phyloP scores from a whole-genome alignment of 1,140 invertebrate genomes.

The Habropoda laboriosa region DNA sequence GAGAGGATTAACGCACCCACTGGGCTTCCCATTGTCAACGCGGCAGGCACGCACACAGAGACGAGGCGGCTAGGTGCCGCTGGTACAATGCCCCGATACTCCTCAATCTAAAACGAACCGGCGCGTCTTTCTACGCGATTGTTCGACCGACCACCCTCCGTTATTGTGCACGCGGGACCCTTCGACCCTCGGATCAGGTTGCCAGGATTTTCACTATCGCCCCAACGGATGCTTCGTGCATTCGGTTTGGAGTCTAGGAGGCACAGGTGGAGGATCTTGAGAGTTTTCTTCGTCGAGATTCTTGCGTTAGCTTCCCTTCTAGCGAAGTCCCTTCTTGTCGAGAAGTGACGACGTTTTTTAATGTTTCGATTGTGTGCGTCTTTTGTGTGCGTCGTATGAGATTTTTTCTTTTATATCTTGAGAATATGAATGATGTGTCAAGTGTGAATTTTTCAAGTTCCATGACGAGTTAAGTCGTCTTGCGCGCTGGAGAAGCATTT shows the following conservation, averaged over 20 bases:
- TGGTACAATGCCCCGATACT: slow-evolving; percentile 70
- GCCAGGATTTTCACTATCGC: slow-evolving; percentile 63
- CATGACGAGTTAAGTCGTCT: too few species aligned
- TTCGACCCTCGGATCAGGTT: slow-evolving; percentile 64
- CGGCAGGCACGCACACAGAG: slow-evolving; percentile 39
- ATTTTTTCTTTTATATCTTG: too few species aligned
- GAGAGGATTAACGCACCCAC: slow-evolving; percentile 66
- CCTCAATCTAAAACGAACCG: slow-evolving; percentile 67
- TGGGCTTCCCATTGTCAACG: slow-evolving; percentile 70
- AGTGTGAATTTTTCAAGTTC: too few species aligned
- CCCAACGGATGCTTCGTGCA: neutral
- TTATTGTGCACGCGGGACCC: slow-evolving; percentile 51
- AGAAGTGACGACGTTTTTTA: too few species aligned
- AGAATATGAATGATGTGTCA: too few species aligned
- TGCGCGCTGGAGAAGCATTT: too few species aligned
- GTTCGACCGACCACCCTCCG: slow-evolving; percentile 59
- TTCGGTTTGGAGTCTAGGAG: neutral
- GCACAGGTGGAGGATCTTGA: neutral
- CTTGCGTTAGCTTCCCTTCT: too few species aligned
- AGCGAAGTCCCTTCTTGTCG: too few species aligned
- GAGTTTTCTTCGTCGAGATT: too few species aligned
- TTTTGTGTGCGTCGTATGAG: too few species aligned
- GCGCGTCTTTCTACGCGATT: slow-evolving; percentile 68
- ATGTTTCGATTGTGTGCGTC: too few species aligned
- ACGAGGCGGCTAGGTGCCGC: slow-evolving; percentile 21